These are phyloP conservation scores for Erpetoichthys calabaricus DNA, from an alignment of 2,797 vertebrate genomes.

Conservation along the genomic window DNA sequence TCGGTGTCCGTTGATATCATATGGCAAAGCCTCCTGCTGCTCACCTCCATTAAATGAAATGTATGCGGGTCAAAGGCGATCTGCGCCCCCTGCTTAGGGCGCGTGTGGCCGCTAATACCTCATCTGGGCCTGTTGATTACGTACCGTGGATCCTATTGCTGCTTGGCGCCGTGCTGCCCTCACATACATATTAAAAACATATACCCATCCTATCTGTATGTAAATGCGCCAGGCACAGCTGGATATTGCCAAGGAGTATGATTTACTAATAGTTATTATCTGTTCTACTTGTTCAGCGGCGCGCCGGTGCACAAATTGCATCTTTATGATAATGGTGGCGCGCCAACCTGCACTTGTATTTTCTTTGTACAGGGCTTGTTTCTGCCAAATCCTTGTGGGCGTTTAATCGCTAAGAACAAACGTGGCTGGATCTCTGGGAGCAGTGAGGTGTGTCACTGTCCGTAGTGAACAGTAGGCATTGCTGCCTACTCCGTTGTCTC, in stretches of 20 bases:
- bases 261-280: constrained; percentile 99
- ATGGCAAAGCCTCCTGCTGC: constrained; percentile 31
- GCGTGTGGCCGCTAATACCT: constrained; percentile 59
- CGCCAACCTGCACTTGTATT: constrained; percentile 38
- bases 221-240: constrained; percentile 94
- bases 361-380: constrained; percentile 29
- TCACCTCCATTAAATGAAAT: constrained; percentile 68
- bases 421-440: no score
- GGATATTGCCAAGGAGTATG: constrained; percentile 87
- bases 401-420: no score
- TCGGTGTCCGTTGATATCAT: no score
- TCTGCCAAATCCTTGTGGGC: no score
- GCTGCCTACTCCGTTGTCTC: no score
- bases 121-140: constrained; percentile 65
- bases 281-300: constrained; percentile 77
- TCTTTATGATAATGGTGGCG: constrained; percentile 42
- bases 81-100: constrained; percentile 52
- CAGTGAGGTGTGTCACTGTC: no score
- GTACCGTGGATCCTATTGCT: constrained; percentile 49
- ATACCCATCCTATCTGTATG: constrained; percentile 98
- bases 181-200: constrained; percentile 89
- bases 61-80: constrained; percentile 55
- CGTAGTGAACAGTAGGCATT: no score
- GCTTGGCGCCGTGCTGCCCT: constrained; percentile 49
- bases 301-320: constrained; percentile 53